Base-by-base conservation (phyloP, 2,113 vertebrate species). In the Tringa solitaria region DNA sequence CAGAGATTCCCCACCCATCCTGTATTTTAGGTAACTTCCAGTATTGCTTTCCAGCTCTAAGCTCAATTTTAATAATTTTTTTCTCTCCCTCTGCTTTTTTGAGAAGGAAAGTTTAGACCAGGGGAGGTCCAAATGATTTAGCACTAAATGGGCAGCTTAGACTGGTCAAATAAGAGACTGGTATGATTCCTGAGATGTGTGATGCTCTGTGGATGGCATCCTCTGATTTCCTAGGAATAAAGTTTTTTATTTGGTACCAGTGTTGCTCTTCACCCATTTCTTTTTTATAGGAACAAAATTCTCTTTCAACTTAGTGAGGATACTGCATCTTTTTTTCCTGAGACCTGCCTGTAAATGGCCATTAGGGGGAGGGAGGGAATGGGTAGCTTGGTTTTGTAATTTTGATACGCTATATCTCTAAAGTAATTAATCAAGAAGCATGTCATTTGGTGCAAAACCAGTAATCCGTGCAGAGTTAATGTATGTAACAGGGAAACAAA, bases 311-410 rank as follows among this genome's bases (percentile, higher is more conserved):
- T 97, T 88, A 96, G 93, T 96, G 96, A 97, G 96, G 93, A 94
- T 97, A 98, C 96, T 96, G 94, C 96, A 97, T 97, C 46, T 97
- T 97, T 97, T 88, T 97, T 84, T 95, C 93, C 87, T 92, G 94
- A 97, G 87, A 94, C 70, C 96, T 98, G 96, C 96, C 91, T 98
- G 96, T 98, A 98, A 98, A 97, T 97, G 96, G 91, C 95, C 95
- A 11, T 81, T 87, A 86, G 80, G 79, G 90, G 84, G 73, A 94
- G 91, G 89, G 91, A 79, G 92, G 97, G 95, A 80, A 85, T 70
- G 87, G 88, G 94, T 93, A 88, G 68, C 74, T 95, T 93, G 92
- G 84, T 92, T 98, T 97, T 97, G 80, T 96, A 87, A 88, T 79
- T 94, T 96, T 97, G 72, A 60, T 95, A 87, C 8, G 3, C 78